Evolutionary conservation across 1,140 invertebrate genomes (phyloP).

Genomic region (Pseudomyrmex dendroicus): DNA sequence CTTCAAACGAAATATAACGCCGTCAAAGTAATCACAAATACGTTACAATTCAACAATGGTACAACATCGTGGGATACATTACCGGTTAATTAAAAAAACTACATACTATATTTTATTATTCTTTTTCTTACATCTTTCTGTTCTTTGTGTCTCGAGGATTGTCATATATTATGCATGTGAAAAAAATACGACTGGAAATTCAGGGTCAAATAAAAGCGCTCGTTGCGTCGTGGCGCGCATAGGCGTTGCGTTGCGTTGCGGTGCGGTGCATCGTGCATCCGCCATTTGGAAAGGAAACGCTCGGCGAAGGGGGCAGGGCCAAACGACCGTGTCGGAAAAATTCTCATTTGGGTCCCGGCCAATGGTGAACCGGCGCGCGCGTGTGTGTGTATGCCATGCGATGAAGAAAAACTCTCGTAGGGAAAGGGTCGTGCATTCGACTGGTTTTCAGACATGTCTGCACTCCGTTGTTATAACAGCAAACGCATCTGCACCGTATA

Average conservation of each 20-base stretch:
- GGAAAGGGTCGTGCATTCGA: conserved; percentile 65
- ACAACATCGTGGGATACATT: no score
- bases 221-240: neutral
- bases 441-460: conserved; percentile 37
- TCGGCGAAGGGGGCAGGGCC: conserved; percentile 43
- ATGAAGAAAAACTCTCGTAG: conserved; percentile 65
- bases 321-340: conserved; percentile 61
- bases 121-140: no score
- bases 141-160: no score
- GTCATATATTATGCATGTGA: neutral
- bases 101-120: no score
- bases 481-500: conserved; percentile 52
- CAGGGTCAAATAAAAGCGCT: neutral
- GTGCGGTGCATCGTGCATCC: conserved; percentile 24
- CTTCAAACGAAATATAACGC: no score
- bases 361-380: conserved; percentile 58
- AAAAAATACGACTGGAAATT: neutral
- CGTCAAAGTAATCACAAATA: no score
- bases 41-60: no score
- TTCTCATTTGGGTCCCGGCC: conserved; percentile 61
- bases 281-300: conserved; percentile 54
- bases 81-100: no score
- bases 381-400: neutral
- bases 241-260: neutral
- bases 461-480: neutral